Evolutionary conservation across 2,797 vertebrate species (phyloP), one percentile per base, ranked within the genome.

Genomic region (Onychomys leucogaster): DNA sequence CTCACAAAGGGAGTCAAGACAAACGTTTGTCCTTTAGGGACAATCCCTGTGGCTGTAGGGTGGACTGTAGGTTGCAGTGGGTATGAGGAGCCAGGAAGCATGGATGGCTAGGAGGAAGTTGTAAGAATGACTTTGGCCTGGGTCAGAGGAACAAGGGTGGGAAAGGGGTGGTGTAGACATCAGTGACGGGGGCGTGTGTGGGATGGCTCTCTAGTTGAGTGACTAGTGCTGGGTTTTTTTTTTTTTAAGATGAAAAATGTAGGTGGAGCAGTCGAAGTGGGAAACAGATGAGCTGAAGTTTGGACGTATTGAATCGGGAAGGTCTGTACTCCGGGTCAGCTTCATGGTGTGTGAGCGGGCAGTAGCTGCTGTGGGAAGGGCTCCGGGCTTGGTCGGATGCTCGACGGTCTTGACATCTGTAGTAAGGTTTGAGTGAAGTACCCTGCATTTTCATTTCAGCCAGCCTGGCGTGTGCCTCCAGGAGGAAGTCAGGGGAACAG

Each of bases 181-280:
- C 4, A 3, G 65, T 23, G 37, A 12, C 6, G 0, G 19, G 12
- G 17, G 12, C 4, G 25, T 2, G 16, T 29, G 17, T 4, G 57
- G 21, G 6, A 0, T 41, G 69, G 41, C 46, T 14, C 6, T 63
- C 14, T 69, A 34, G 41, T 11, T 32, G 57, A 75, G 52, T 25
- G 76, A 46, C 63, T 14, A 19, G 0, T 6, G 2, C 83, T 82
- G 10, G n/a, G n/a, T n/a, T n/a, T n/a, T n/a, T n/a, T n/a, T 57
- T n/a, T 77, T 17, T 41, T 34, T 17, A 52, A 29, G 46, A 37
- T 11, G 67, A 80, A 57, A 71, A 59, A n/a, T 52, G 21, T 3
- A 71, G 73, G 57, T 29, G 4, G 41, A 63, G 59, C 27, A 1
- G 13, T 23, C 41, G 65, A 6, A 32, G 2, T 67, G 23, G 19